Evolutionary conservation across 2,888 invertebrate species (phyloP), one percentile per base, ranked within the genome.

Genomic region (Dolomedes plantarius): DNA sequence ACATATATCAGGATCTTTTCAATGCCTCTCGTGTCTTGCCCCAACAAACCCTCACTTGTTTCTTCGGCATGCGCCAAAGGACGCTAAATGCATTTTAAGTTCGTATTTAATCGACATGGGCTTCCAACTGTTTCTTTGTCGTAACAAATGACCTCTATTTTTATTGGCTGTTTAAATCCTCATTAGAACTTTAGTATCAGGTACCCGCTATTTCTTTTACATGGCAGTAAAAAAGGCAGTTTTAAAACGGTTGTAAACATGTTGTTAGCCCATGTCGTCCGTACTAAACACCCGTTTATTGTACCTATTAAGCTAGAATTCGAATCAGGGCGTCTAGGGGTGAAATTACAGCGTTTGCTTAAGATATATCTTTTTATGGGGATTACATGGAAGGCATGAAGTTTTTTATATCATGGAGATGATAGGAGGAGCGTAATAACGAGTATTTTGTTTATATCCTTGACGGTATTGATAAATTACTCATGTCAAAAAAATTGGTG

Each of bases 81-180:
- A 56, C 56, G 56, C 56, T 56, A 56, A 56, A 56, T 56, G 56
- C 56, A 56, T 56, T 56, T 65, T 65, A 65, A 65, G 31, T n/a
- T 65, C 13, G 31, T 65, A 65, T 29, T 65, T 27, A 65, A 39
- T 29, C 64, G 74, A 75, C 39, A 56, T 19, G 16, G 65, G 36
- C 27, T 62, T 11, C 64, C 74, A 75, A 64, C 74, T 50, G 64
- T 65, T 16, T 65, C 13, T 39, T 27, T 19, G 64, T 11, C 1
- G 65, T 32, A 39, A 62, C 29, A 32, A 27, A 75, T 28, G 64
- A n/a, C 65, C 36, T 28, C n/a, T 16, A 39, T n/a, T 75, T 75
- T 75, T 75, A 75, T 75, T 28, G 74, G 39, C 62, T 75, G 74
- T 65, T 75, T 75, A 75, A 75, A 75, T 16, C 31, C 74, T 75